A percentile compares a stretch with the other conserved stretches of the same genome.
Conservation (phyloP, 2,797 vertebrate genomes). For the Podargus strigoides region DNA sequence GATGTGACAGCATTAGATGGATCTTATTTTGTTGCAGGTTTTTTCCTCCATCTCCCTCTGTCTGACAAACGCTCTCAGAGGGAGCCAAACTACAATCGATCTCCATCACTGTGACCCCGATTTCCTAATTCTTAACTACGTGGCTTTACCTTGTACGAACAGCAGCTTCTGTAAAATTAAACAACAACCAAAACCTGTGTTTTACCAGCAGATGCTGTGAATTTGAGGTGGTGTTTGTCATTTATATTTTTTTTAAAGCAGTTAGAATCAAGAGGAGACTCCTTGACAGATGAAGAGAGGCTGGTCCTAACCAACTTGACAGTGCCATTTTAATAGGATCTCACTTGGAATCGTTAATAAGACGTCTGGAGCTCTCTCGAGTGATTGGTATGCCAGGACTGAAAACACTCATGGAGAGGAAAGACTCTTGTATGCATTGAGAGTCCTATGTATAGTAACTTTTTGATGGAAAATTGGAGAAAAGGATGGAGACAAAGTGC, state of each 20-base stretch:
- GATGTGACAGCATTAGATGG: neutral
- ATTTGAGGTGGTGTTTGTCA: neutral
- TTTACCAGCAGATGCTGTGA: neutral
- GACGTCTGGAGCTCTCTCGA: neutral
- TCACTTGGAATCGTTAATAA: constrained; percentile 1
- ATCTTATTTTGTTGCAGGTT: neutral
- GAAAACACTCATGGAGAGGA: neutral
- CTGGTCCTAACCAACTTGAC: constrained; percentile 6
- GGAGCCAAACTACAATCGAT: neutral
- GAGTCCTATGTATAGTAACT: neutral
- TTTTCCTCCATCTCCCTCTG: neutral
- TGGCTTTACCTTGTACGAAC: neutral
- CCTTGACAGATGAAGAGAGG: neutral
- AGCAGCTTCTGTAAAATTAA: neutral
- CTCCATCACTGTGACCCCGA: neutral
- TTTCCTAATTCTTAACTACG: neutral
- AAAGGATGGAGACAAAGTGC: neutral
- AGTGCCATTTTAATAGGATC: constrained; percentile 8
- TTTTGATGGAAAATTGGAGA: neutral
- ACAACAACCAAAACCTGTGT: neutral
- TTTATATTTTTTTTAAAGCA: neutral
- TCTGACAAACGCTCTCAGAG: neutral
- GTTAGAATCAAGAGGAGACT: neutral
- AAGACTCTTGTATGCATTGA: neutral
- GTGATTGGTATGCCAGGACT: neutral